phyloP scores from a whole-genome alignment of 2,888 invertebrate species.

The Caenorhabditis wallacei region DNA sequence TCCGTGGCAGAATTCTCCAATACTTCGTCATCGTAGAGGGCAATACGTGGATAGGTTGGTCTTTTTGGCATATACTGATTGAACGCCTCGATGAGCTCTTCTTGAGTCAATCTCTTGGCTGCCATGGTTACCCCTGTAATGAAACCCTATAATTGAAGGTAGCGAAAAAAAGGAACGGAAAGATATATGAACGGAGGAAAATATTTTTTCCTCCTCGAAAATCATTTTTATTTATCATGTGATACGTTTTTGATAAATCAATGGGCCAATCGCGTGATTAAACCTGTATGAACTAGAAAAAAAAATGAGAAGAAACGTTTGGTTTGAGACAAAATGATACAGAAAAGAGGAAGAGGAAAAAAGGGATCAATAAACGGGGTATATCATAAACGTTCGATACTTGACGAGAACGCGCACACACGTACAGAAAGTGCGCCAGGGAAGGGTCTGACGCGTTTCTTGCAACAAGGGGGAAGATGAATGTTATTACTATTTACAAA shows the following conservation, averaged over 20 bases:
- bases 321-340: background rate
- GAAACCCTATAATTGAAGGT: too few relatives aligned
- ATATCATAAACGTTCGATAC: background rate
- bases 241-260: too few relatives aligned
- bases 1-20: conserved; percentile 24
- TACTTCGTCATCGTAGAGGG: background rate
- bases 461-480: background rate
- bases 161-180: too few relatives aligned
- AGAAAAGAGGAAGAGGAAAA: background rate
- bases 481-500: too few relatives aligned
- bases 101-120: conserved; percentile 12
- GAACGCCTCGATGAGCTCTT: conserved; percentile 31
- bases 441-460: background rate
- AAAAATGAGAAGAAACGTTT: background rate
- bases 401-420: background rate
- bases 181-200: too few relatives aligned
- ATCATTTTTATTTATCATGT: too few relatives aligned
- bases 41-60: conserved; percentile 33
- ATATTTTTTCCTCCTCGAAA: too few relatives aligned
- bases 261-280: too few relatives aligned
- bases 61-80: conserved; percentile 39
- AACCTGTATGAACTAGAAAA: too few relatives aligned
- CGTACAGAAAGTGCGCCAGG: background rate
- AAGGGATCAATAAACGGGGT: conserved; percentile 3
- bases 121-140: background rate